These are phyloP conservation scores for Trachelipus rathkii DNA, from an alignment of 1,140 invertebrate species.

Conservation along the genomic window DNA sequence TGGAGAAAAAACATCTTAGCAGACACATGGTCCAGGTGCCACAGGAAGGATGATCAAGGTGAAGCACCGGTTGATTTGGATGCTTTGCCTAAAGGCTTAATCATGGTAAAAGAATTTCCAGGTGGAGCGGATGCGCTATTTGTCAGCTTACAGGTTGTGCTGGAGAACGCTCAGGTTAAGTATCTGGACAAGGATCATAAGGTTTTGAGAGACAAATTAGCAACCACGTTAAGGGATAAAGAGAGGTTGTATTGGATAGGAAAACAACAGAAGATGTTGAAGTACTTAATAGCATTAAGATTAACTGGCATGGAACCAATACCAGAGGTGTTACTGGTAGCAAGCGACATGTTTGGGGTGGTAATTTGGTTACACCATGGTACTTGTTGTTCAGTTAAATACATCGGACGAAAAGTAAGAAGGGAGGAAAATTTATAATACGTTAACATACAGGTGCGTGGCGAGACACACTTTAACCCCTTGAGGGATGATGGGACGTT, in stretches of 20 bases:
- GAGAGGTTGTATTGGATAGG: background rate
- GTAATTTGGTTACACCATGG: background rate
- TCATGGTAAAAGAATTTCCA: background rate
- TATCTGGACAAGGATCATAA: too few species aligned
- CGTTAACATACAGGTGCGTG: background rate
- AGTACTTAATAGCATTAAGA: background rate
- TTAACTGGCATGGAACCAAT: background rate
- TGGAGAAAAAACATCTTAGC: background rate
- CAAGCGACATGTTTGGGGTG: background rate
- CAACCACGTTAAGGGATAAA: too few species aligned
- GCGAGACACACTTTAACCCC: background rate
- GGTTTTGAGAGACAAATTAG: too few species aligned
- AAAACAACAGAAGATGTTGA: background rate
- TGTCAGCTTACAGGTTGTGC: too few species aligned
- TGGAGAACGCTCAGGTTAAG: too few species aligned
- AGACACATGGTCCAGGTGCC: conserved; percentile 1
- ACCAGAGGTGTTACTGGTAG: background rate
- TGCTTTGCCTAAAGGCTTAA: background rate
- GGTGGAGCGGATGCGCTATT: too few species aligned
- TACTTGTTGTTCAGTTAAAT: background rate
- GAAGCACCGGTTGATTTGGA: background rate
- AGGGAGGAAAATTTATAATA: background rate
- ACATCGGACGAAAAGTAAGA: conserved; percentile 1
- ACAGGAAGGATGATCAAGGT: background rate
- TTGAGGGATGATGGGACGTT: background rate